Evolutionary conservation across 2,888 invertebrate species (phyloP), one percentile per base, ranked within the genome.

Genomic region (Caenorhabditis sinica): DNA sequence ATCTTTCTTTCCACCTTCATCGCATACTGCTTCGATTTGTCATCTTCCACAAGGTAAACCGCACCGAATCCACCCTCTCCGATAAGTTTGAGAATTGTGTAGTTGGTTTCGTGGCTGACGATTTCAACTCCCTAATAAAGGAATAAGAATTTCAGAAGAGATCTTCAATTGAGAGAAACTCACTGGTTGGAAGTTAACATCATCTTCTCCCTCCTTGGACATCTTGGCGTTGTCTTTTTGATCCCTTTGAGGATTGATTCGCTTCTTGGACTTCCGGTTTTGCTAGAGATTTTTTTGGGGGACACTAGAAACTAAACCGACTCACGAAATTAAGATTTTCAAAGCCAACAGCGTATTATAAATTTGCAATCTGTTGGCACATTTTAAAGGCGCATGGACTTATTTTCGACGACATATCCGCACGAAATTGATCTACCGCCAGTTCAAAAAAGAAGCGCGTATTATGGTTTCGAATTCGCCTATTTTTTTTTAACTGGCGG

Each of bases 1-100:
- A 87, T 56, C 74, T 91, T 91, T 80, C 86, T 87, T 75, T 91
- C 91, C 25, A 91, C 87, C 58, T 91, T 91, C 90, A 91, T 90
- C 76, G 91, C 91, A 66, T 80, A 89, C 51, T 43, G 25, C 33
- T 83, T 86, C 13, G 63, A 79, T 40, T 85, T 86, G 53, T 83
- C 65, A 30, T 82, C 83, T 61, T 86, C 80, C 15, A 91, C 90
- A 76, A 82, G 80, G 65, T 87, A 88, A 13, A 89, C 89, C 1
- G 88, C 89, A 1, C 91, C 91, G 76, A 90, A 91, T 0, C 91
- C 91, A 2, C 91, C 91, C 65, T 90, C 89, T 30, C 90, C 90
- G 20, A 90, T 82, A 45, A 90, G 86, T 30, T 82, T 84, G 23
- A 81, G 79, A 9, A 90, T 81, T 3, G 82, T 75, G 71, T 88